A percentile compares a stretch with the other conserved stretches of the same genome.
Evolutionary conservation across 2,888 invertebrate species (phyloP).

Genomic region (Gymnocheta viridis): DNA sequence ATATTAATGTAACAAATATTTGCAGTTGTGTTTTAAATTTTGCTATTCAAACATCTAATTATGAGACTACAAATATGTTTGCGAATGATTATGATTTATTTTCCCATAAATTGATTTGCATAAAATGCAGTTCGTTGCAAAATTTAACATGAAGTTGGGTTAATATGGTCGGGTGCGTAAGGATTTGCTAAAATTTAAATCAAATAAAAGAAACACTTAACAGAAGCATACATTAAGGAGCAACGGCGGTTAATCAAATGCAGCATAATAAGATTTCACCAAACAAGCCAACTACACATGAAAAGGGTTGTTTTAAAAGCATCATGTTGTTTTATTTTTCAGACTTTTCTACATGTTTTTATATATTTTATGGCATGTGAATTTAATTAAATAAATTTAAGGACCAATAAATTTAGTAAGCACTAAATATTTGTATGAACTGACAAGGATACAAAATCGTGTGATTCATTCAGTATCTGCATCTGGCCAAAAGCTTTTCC

Average conservation of each 20-base stretch:
- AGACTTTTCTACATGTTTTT: too few relatives aligned
- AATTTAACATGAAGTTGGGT: too few relatives aligned
- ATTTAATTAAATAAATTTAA: constrained; percentile 19
- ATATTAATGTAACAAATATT: constrained; percentile 9
- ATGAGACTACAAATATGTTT: constrained; percentile 19
- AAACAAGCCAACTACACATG: neutral
- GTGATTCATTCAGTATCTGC: too few relatives aligned
- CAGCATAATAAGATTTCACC: neutral
- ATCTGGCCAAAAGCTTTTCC: too few relatives aligned
- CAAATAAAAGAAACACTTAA: constrained; percentile 14
- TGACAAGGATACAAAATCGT: neutral
- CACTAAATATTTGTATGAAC: neutral
- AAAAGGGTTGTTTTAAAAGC: neutral
- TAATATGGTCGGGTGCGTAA: neutral
- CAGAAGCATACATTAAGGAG: constrained; percentile 28
- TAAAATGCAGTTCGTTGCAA: neutral
- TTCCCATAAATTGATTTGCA: constrained; percentile 34
- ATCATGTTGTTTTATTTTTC: neutral
- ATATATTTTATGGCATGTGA: neutral
- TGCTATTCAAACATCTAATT: constrained; percentile 12
- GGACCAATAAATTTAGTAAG: neutral
- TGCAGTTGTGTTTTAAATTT: neutral
- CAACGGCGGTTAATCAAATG: neutral
- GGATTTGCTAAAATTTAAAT: constrained; percentile 1
- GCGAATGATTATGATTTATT: constrained; percentile 39